Evolutionary conservation across 2,797 vertebrate species (phyloP).

Genomic region (Aeoliscus strigatus): DNA sequence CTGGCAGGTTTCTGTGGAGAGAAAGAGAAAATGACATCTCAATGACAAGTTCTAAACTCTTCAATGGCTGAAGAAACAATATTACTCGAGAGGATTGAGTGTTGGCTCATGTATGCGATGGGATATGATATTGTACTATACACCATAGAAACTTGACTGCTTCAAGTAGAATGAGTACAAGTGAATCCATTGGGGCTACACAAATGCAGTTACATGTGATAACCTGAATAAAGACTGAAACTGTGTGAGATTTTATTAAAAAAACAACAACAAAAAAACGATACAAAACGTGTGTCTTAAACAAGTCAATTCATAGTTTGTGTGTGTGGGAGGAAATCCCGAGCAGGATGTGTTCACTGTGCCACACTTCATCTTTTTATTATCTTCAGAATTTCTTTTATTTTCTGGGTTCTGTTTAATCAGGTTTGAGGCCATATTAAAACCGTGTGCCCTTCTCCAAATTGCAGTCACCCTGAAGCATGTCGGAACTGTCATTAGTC

Average conservation of each 20-base stretch:
- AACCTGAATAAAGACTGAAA: too few species aligned
- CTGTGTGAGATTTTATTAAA: too few species aligned
- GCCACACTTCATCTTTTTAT: neutral
- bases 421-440: conserved; percentile 15
- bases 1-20: conserved; percentile 23
- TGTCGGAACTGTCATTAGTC: conserved; percentile 31
- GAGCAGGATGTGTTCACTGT: too few species aligned
- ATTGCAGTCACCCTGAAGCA: conserved; percentile 12
- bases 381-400: conserved; percentile 5
- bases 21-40: conserved; percentile 41
- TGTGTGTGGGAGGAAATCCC: too few species aligned
- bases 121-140: too few species aligned
- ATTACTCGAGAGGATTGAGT: conserved; percentile 7
- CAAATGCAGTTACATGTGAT: too few species aligned
- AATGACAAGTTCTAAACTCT: conserved; percentile 26
- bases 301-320: too few species aligned
- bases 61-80: conserved; percentile 31
- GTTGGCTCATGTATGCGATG: conserved; percentile 1
- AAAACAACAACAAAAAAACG: too few species aligned
- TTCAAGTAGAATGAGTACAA: too few species aligned
- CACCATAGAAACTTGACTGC: too few species aligned
- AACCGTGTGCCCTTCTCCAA: conserved; percentile 6
- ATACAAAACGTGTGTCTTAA: too few species aligned
- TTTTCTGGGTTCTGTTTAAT: conserved; percentile 20
- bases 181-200: too few species aligned